Conservation (phyloP, 2,888 invertebrate species). For the Tinea trinotella region DNA sequence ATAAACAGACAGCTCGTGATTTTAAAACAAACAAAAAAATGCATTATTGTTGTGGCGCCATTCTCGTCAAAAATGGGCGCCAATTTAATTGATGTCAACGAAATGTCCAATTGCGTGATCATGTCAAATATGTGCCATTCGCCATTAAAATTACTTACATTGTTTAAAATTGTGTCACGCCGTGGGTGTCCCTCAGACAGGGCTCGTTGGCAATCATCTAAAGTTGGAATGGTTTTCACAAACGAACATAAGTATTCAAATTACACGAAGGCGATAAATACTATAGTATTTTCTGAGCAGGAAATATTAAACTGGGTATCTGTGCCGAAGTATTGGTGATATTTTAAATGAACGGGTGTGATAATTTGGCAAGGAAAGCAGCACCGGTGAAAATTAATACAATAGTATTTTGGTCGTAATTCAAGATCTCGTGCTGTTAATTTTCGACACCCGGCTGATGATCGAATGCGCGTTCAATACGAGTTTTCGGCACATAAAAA, state of each 20-base stretch:
- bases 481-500: constrained; percentile 14
- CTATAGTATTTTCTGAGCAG: background rate
- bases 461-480: constrained; percentile 10
- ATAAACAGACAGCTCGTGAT: background rate
- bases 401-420: constrained; percentile 10
- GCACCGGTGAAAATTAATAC: constrained; percentile 13
- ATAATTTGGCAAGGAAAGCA: constrained; percentile 21
- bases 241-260: constrained; percentile 5
- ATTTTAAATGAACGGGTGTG: constrained; percentile 15
- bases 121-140: constrained; percentile 22
- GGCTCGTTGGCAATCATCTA: background rate
- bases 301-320: constrained; percentile 16
- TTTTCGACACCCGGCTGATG: constrained; percentile 12
- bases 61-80: constrained; percentile 22
- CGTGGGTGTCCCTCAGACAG: constrained; percentile 7
- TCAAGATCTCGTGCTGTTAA: constrained; percentile 13
- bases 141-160: constrained; percentile 15
- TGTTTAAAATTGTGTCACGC: constrained; percentile 22
- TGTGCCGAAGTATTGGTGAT: constrained; percentile 19
- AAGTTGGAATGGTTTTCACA: background rate
- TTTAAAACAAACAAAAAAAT: background rate
- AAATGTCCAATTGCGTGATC: constrained; percentile 19
- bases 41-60: background rate
- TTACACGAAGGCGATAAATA: constrained; percentile 6
- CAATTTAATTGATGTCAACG: constrained; percentile 26